Evolutionary conservation across 2,113 vertebrate species (phyloP), one percentile per base, ranked within the genome.

Genomic region (Amblyornis subalaris): DNA sequence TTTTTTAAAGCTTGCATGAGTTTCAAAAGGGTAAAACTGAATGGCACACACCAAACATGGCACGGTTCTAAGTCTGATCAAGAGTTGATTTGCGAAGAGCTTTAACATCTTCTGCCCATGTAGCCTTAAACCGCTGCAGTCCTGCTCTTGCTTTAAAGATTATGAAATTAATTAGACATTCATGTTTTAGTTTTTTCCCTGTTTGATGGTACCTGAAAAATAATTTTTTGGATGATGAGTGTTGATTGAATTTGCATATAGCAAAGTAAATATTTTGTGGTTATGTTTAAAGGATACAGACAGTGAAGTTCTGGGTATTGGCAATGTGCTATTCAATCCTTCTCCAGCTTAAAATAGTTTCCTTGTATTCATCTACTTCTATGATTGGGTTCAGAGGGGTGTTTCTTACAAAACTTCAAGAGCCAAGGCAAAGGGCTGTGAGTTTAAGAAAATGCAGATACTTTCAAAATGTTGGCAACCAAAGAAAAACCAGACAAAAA

Each of bases 61-160:
- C 19, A 31, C 0, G 0, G 14, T 25, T 66, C 1, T 20, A 45
- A 74, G 29, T 44, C 48, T 85, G 29, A 40, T 40, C 4, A n/a
- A 50, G 22, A n/a, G 28, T 2, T 60, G 29, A 23, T 89, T 62
- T 74, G 6, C 8, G 5, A 25, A 73, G 44, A 21, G 33, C 9
- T 76, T 54, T 26, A 54, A 35, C 2, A 9, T 45, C 48, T 42
- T 85, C 50, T 85, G 16, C 11, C 7, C 13, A 0, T 18, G 6
- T 10, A 28, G 6, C 10, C 31, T 67, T 58, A 62, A 84, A 64
- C 12, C 21, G 8, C 20, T 61, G 47, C 19, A 74, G 0, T 58
- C 25, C 14, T 71, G 8, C 38, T 65, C 23, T 82, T 24, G 2
- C 31, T 64, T 88, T 55, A 62, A 67, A 48, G 31, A 7, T 12